These are phyloP conservation scores for Drosophila niveifrons DNA, from an alignment of 2,888 invertebrate species.

Conservation along the genomic window DNA sequence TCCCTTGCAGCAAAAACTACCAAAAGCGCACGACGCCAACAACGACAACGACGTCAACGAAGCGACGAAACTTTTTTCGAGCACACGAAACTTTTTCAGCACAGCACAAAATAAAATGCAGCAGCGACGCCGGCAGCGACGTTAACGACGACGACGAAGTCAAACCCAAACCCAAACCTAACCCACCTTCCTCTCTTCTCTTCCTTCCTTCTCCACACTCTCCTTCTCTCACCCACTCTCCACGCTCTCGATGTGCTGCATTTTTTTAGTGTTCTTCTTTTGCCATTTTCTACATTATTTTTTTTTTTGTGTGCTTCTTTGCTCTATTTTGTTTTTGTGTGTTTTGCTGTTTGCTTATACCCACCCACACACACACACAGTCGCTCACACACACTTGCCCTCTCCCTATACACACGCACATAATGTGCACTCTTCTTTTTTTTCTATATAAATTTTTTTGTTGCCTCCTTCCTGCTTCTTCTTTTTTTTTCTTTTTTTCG, in stretches of 20 bases:
- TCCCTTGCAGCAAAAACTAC: slow-evolving; percentile 73
- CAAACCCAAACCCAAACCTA: slow-evolving; percentile 54
- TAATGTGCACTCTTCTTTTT: slow-evolving; percentile 63
- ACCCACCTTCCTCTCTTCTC: background rate
- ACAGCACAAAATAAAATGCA: slow-evolving; percentile 83
- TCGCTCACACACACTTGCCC: slow-evolving; percentile 40
- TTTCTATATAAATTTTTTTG: slow-evolving; percentile 22
- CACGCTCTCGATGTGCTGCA: slow-evolving; percentile 50
- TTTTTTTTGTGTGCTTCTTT: slow-evolving; percentile 63
- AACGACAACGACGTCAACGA: slow-evolving; percentile 76
- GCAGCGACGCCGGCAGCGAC: slow-evolving; percentile 51
- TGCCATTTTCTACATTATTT: background rate
- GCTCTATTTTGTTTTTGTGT: slow-evolving; percentile 83
- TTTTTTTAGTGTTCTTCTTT: slow-evolving; percentile 62
- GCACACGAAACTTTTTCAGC: slow-evolving; percentile 86
- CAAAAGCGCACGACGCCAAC: slow-evolving; percentile 69
- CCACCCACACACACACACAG: slow-evolving; percentile 33
- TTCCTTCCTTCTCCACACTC: slow-evolving; percentile 4
- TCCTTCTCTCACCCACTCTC: slow-evolving; percentile 28
- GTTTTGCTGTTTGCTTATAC: slow-evolving; percentile 74
- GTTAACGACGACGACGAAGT: slow-evolving; percentile 54
- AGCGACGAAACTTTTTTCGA: slow-evolving; percentile 84
- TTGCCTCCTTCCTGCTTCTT: background rate
- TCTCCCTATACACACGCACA: slow-evolving; percentile 56
- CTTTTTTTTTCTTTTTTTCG: slow-evolving; percentile 54